These are phyloP conservation scores for Festucalex cinctus DNA, from an alignment of 2,113 vertebrate species.

Conservation along the genomic window DNA sequence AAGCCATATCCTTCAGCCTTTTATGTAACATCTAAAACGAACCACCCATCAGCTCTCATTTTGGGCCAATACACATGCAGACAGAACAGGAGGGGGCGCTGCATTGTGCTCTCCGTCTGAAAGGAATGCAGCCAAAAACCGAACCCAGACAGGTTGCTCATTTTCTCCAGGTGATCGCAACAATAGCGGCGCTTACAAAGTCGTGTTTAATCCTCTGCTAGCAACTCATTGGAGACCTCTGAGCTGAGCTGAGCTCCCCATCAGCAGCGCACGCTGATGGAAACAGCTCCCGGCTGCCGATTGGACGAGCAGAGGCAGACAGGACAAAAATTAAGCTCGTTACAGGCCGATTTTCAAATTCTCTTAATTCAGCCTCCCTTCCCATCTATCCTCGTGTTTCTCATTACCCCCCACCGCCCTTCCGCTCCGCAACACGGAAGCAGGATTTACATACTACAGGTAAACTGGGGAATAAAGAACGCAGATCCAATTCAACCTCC, in stretches of 20 bases:
- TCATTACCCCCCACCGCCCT: background rate
- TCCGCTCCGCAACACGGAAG: conserved; percentile 50
- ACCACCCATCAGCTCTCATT: conserved; percentile 55
- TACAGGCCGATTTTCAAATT: conserved; percentile 70
- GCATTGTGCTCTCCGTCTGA: conserved; percentile 6
- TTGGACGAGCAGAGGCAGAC: conserved; percentile 51
- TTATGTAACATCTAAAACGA: conserved; percentile 1
- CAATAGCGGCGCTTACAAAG: conserved; percentile 42
- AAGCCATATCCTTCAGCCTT: conserved; percentile 62
- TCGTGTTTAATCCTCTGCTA: conserved; percentile 45
- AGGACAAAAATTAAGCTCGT: conserved; percentile 67
- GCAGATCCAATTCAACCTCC: conserved; percentile 75
- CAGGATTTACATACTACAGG: conserved; percentile 77
- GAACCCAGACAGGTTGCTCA: conserved; percentile 30
- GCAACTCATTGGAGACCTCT: conserved; percentile 47
- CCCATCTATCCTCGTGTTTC: conserved; percentile 39
- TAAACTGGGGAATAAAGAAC: conserved; percentile 79
- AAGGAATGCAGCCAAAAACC: conserved; percentile 43
- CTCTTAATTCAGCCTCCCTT: conserved; percentile 63
- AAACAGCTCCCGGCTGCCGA: conserved; percentile 52
- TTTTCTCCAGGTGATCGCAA: conserved; percentile 34
- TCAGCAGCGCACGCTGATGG: conserved; percentile 51
- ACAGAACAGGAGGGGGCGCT: conserved; percentile 9
- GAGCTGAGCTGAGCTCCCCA: conserved; percentile 41
- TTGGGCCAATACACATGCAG: conserved; percentile 55